A percentile compares a stretch with the other conserved stretches of the same genome.
These are phyloP conservation scores for Hiodon alosoides DNA, from an alignment of 2,113 vertebrate species.

Conservation along the genomic window DNA sequence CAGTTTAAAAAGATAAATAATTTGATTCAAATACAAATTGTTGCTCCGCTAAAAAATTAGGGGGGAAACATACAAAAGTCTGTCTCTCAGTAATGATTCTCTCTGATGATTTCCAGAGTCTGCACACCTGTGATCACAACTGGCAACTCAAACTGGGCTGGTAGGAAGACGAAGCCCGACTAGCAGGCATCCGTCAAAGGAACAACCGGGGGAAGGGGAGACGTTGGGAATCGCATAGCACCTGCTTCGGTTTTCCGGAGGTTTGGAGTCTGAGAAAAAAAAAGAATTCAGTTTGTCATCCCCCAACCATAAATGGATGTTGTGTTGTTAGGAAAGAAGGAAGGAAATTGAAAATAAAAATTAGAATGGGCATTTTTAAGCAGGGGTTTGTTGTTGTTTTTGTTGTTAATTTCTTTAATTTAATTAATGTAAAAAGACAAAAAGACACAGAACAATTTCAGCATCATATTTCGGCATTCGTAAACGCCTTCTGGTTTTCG, in stretches of 20 bases:
- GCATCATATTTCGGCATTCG: too few relatives aligned
- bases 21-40: slow-evolving; percentile 8
- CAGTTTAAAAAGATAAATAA: background rate
- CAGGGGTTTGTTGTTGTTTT: too few relatives aligned
- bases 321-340: too few relatives aligned
- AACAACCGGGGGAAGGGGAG: slow-evolving; percentile 43
- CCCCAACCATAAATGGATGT: too few relatives aligned
- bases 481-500: too few relatives aligned
- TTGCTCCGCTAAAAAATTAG: background rate
- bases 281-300: too few relatives aligned
- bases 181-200: slow-evolving; percentile 30
- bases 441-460: too few relatives aligned
- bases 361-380: too few relatives aligned
- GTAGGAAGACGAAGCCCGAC: slow-evolving; percentile 68
- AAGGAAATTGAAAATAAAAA: too few relatives aligned
- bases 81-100: background rate
- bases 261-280: slow-evolving; percentile 39
- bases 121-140: slow-evolving; percentile 66
- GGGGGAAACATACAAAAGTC: background rate
- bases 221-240: slow-evolving; percentile 67
- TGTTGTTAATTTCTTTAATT: too few relatives aligned
- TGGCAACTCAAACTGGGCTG: slow-evolving; percentile 75
- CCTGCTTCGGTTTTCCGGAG: slow-evolving; percentile 66
- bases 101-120: background rate
- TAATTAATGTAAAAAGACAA: too few relatives aligned